Base-by-base conservation (phyloP, 2,888 invertebrate species). In the Hypselothyrea guttata region DNA sequence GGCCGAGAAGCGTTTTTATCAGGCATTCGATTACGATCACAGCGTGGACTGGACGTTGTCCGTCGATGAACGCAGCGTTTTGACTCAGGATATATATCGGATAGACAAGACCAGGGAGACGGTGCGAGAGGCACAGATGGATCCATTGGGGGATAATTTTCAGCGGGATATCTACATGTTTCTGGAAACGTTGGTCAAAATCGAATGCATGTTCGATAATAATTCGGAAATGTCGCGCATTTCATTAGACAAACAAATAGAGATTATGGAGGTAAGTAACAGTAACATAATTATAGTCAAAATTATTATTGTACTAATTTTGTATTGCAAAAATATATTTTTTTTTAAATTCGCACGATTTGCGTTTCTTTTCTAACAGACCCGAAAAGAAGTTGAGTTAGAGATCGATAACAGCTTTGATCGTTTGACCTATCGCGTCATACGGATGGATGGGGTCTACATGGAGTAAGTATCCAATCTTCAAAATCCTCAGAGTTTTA, bases 11-110 rank as follows among this genome's bases (percentile, higher is more conserved):
- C 70, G 67, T 0, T 16, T 61, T 34, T 75, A 63, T 18, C 86
- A 88, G 40, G 42, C 64, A 0, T 38, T 57, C 1, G 61, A 77
- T 12, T 37, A 60, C 0, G 58, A 72, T 0, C 33, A 62, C 0
- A 73, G 65, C 0, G 54, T 85, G 0, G 84, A 86, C 45, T 89
- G 89, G 89, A 62, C 74, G 0, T 31, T 89, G 40, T 61, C 66
- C 1, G 66, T 87, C 2, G 68, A 89, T 40, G 85, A 89, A 15
- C 71, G 84, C 0, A 79, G 82, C 13, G 52, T 88, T 7, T 70
- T 89, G 12, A 67, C 51, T 1, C 89, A 89, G 66, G 52, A 86
- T 41, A 74, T 86, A 2, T 74, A 58, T 37, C 60, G 75, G 1
- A 55, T 18, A 11, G 83, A 89, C 51, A 45, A 55, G 2, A 87